phyloP scores from a whole-genome alignment of 2,113 vertebrate genomes.

The Ammodytes dubius region DNA sequence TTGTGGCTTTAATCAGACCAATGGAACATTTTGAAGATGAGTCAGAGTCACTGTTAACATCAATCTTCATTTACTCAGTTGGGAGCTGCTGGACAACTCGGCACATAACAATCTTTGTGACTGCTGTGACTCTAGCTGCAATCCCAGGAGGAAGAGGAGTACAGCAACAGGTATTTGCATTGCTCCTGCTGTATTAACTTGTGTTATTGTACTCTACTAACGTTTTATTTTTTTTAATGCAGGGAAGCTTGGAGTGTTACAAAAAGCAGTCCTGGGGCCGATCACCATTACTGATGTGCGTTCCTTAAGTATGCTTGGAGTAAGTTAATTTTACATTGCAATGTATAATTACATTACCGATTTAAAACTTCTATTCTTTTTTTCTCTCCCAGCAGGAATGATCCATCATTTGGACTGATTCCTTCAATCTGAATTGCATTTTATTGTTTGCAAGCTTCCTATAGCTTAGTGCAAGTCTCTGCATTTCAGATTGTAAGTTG shows the following conservation, averaged over 20 bases:
- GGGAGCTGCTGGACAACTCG: slow-evolving; percentile 79
- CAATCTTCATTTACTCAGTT: slow-evolving; percentile 55
- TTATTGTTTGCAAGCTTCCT: slow-evolving; percentile 5
- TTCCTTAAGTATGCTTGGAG: neutral
- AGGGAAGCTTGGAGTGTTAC: slow-evolving; percentile 44
- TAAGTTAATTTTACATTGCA: neutral
- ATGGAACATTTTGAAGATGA: neutral
- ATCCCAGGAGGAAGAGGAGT: slow-evolving; percentile 61
- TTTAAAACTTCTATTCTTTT: neutral
- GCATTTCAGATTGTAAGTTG: slow-evolving; percentile 13
- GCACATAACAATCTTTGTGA: slow-evolving; percentile 65
- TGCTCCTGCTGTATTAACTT: accelerated
- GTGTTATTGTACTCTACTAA: neutral
- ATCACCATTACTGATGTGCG: slow-evolving; percentile 57
- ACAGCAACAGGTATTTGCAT: slow-evolving; percentile 34
- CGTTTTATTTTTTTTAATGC: neutral
- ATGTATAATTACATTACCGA: neutral
- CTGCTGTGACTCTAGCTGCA: slow-evolving; percentile 80
- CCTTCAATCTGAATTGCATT: neutral
- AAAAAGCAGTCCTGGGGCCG: slow-evolving; percentile 75
- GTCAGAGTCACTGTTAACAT: too few relatives aligned
- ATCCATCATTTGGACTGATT: neutral
- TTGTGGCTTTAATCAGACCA: neutral
- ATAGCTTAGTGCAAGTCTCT: neutral
- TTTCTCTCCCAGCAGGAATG: slow-evolving; percentile 24